Conservation (phyloP, 2,113 vertebrate genomes). For the Leptobrachium leishanense region DNA sequence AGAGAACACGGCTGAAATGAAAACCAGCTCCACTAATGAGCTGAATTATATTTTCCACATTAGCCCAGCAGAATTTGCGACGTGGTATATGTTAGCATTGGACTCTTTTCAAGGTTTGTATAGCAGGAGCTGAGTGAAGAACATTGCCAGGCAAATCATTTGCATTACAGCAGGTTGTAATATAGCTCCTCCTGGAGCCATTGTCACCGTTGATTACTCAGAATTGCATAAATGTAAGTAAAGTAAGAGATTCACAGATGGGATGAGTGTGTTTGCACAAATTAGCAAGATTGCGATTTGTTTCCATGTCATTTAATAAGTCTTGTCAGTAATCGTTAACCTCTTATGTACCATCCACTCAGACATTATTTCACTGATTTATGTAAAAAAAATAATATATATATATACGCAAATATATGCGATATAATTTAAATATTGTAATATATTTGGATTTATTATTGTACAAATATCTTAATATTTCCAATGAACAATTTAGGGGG, state of each 20-base stretch:
- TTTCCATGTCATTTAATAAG: background rate
- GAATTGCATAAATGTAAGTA: slow-evolving; percentile 38
- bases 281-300: slow-evolving; percentile 23
- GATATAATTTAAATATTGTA: too few relatives aligned
- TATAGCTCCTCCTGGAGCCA: slow-evolving; percentile 39
- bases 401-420: too few relatives aligned
- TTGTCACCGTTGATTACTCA: slow-evolving; percentile 40
- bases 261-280: slow-evolving; percentile 26
- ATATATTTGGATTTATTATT: too few relatives aligned
- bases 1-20: background rate
- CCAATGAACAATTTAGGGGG: too few relatives aligned
- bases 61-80: slow-evolving; percentile 4
- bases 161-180: slow-evolving; percentile 35
- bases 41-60: slow-evolving; percentile 10
- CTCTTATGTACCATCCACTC: too few relatives aligned
- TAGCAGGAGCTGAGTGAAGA: slow-evolving; percentile 35
- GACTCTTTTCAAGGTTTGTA: slow-evolving; percentile 30
- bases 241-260: slow-evolving; percentile 36
- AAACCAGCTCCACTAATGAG: slow-evolving; percentile 6
- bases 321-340: too few relatives aligned
- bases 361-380: too few relatives aligned
- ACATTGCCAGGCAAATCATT: slow-evolving; percentile 41
- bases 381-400: too few relatives aligned
- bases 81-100: slow-evolving; percentile 22
- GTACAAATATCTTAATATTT: too few relatives aligned